Evolutionary conservation across 2,888 invertebrate species (phyloP), one percentile per base, ranked within the genome.

Genomic region (Seira sanloemensis): DNA sequence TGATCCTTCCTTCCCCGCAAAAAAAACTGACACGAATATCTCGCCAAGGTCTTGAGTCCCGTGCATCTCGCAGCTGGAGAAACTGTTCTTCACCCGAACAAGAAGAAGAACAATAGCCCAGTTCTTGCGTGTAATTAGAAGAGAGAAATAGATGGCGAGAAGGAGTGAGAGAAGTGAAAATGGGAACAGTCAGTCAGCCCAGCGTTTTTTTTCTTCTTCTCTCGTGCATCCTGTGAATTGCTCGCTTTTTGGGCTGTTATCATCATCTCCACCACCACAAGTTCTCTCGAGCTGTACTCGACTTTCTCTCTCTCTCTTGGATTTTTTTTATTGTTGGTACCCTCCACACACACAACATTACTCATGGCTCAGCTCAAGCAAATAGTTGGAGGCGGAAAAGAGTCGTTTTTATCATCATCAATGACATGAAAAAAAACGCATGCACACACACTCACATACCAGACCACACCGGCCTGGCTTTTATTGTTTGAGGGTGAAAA

Each of bases 101-200:
- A n/a, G n/a, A n/a, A 79, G 72, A 73, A 68, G 74, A 74, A 74
- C 80, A 80, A 80, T 68, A 58, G 80, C 66, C 68, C 67, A 74
- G 54, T 68, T 74, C 80, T 74, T 74, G 80, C 74, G 80, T 80
- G 80, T 80, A 80, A 80, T 80, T 80, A 80, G 74, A 27, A 73
- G 73, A 74, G 79, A 67, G 26, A 66, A 58, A 54, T 27, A 65
- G 67, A 12, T n/a, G n/a, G n/a, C n/a, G 74, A 12, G 23, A 37
- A 66, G 27, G n/a, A 12, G 68, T 4, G 71, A 71, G 46, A 25
- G 75, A 50, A n/a, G 50, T 50, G n/a, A 50, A 50, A 50, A 50
- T 50, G 37, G 50, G 12, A 75, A 26, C 69, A 69, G 69, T 37
- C 50, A 50, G 50, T 50, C 50, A 50, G 50, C 2, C 37, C 12